Evolutionary conservation across 2,797 vertebrate species (phyloP).

Genomic region (Hybognathus amarus): DNA sequence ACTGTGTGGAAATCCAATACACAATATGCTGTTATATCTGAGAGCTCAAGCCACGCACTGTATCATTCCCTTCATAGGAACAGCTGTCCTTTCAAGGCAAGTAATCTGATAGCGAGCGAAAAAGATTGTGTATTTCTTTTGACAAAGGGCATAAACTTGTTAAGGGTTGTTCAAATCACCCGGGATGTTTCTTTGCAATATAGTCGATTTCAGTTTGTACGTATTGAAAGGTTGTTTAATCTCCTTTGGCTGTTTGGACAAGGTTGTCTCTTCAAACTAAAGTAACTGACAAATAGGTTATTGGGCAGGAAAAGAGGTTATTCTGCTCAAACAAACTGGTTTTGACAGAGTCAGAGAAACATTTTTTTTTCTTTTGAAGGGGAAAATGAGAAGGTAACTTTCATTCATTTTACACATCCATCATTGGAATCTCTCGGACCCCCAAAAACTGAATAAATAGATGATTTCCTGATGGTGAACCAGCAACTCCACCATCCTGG

Average conservation of each 20-base stretch:
- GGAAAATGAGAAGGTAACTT: neutral
- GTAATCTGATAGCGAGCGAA: slow-evolving; percentile 60
- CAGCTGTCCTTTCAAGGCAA: slow-evolving; percentile 69
- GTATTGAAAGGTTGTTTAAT: slow-evolving; percentile 28
- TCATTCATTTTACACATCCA: neutral
- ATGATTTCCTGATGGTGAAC: neutral
- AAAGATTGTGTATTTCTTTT: slow-evolving; percentile 60
- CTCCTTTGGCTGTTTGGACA: slow-evolving; percentile 32
- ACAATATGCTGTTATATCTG: slow-evolving; percentile 64
- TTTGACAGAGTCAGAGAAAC: neutral
- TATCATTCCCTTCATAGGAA: slow-evolving; percentile 57
- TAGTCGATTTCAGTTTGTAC: slow-evolving; percentile 16
- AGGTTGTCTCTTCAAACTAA: slow-evolving; percentile 20
- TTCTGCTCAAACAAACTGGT: neutral
- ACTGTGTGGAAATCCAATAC: slow-evolving; percentile 58
- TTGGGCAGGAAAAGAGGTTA: neutral
- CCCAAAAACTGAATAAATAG: slow-evolving; percentile 9
- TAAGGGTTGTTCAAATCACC: slow-evolving; percentile 39
- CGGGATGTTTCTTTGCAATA: slow-evolving; percentile 19
- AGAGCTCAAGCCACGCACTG: slow-evolving; percentile 52
- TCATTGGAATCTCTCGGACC: neutral
- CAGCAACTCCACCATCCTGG: slow-evolving; percentile 51
- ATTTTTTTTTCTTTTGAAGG: neutral
- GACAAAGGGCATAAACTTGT: slow-evolving; percentile 56
- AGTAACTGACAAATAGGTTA: slow-evolving; percentile 14